Evolutionary conservation across 2,797 vertebrate genomes (phyloP).

Genomic region (Acrossocheilus fasciatus): DNA sequence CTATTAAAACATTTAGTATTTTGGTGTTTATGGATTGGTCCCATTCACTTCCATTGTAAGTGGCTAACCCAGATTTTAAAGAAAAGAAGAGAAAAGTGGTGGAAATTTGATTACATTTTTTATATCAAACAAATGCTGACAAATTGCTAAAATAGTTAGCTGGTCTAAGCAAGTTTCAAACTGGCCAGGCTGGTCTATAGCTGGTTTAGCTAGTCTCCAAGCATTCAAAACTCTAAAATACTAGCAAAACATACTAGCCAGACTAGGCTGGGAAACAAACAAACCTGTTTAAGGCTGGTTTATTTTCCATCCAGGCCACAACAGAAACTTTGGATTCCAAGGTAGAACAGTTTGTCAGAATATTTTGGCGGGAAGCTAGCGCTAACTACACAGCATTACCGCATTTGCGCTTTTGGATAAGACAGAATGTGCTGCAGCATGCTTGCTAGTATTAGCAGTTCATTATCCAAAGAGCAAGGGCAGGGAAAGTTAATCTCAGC

Average conservation of each 20-base stretch:
- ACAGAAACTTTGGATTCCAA: not conserved
- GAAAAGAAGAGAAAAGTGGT: not conserved
- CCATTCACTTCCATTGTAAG: not conserved
- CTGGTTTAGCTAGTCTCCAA: not conserved
- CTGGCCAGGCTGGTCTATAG: not conserved
- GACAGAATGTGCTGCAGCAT: conserved; percentile 24
- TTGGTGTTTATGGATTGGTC: not conserved
- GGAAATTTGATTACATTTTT: not conserved
- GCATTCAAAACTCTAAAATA: not conserved
- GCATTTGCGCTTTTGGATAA: not conserved
- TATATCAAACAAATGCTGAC: not conserved
- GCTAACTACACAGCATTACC: not conserved
- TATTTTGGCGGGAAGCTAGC: not conserved
- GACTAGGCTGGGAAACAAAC: not conserved
- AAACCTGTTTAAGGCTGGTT: not conserved
- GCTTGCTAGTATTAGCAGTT: conserved; percentile 51
- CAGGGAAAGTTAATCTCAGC: conserved; percentile 50
- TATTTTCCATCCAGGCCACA: not conserved
- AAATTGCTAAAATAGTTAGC: not conserved
- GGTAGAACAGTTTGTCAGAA: not conserved
- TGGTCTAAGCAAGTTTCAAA: not conserved
- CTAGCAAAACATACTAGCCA: not conserved
- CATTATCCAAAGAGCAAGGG: conserved; percentile 54
- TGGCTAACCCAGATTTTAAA: not conserved
- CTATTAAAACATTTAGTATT: not conserved